Evolutionary conservation across 2,888 invertebrate genomes (phyloP).

Genomic region (Drosophila cognata): DNA sequence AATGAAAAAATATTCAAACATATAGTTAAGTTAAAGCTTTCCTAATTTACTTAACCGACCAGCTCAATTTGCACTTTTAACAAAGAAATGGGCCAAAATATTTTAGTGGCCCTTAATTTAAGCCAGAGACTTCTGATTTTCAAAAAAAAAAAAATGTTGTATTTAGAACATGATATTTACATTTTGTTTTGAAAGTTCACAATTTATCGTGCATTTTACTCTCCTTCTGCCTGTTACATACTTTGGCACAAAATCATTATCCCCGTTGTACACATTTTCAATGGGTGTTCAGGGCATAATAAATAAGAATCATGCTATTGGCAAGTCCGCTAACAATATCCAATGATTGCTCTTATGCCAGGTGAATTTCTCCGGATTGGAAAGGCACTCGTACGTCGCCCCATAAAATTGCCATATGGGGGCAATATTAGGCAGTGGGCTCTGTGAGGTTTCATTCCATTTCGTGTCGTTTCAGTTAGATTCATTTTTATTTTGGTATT

Average conservation of each 20-base stretch:
- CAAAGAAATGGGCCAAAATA: not conserved
- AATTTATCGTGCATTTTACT: not conserved
- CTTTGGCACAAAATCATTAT: not conserved
- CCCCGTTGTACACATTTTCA: not conserved
- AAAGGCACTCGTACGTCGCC: not conserved
- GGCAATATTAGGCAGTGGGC: conserved; percentile 9
- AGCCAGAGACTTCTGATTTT: not conserved
- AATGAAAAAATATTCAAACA: not conserved
- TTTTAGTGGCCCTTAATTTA: not conserved
- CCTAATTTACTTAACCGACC: not conserved
- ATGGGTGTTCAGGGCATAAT: not conserved
- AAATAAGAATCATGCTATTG: conserved; percentile 5
- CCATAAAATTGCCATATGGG: conserved; percentile 34
- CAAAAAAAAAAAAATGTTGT: not conserved
- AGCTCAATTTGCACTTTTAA: not conserved
- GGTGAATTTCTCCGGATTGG: conserved; percentile 14
- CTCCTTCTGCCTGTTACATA: not conserved
- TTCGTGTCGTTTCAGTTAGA: conserved; percentile 30
- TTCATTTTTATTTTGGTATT: conserved; percentile 64
- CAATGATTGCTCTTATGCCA: conserved; percentile 21
- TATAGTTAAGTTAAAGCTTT: not conserved
- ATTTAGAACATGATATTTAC: not conserved
- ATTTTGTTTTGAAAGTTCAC: not conserved
- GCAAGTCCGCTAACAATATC: conserved; percentile 35
- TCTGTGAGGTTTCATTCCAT: conserved; percentile 19